Base-by-base conservation (phyloP, 2,113 vertebrate species). In the Tachuris rubrigastra region DNA sequence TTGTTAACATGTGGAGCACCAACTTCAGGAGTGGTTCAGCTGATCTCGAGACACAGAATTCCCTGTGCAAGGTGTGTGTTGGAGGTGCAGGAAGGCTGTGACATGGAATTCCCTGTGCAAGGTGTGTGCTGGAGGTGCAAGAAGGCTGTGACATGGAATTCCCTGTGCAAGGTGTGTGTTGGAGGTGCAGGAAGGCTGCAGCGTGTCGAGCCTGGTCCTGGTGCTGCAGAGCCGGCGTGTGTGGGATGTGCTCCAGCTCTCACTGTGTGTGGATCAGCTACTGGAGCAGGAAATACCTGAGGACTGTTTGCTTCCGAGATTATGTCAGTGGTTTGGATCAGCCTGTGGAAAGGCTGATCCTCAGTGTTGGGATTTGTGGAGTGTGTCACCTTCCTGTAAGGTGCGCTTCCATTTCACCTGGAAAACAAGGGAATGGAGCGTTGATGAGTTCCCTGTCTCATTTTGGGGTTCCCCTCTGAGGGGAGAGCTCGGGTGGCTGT, bases 401-500 rank as follows among this genome's bases (percentile, higher is more conserved):
- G 80, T 6, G n/a, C 1, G 0, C 14, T 23, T 37, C 23, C 2
- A 0, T 77, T 30, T 25, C 47, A 3, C 30, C 22, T 12, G 55
- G 37, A 49, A 37, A 25, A 28, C 0, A 3, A 49, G 35, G 71
- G n/a, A 46, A 3, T 0, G 4, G 55, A 35, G 39, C 37, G 2
- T 2, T 39, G 19, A 35, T 13, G 68, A 24, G 2, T 14, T 65
- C 33, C 23, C 44, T 10, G n/a, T 53, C 49, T 49, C 0, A 0
- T 67, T 58, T 18, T 42, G 71, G 12, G 3, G 41, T 60, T 39
- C 5, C 9, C 0, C 11, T 1, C 7, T 1, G 1, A 59, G 24
- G 31, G 14, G 18, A 52, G 27, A 39, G 42, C 27, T 39, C 0
- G 0, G 31, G 10, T 59, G 13, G 0, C 52, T 28, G 0, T 3